These are phyloP conservation scores for Eleginops maclovinus DNA, from an alignment of 2,113 vertebrate genomes.

Conservation along the genomic window DNA sequence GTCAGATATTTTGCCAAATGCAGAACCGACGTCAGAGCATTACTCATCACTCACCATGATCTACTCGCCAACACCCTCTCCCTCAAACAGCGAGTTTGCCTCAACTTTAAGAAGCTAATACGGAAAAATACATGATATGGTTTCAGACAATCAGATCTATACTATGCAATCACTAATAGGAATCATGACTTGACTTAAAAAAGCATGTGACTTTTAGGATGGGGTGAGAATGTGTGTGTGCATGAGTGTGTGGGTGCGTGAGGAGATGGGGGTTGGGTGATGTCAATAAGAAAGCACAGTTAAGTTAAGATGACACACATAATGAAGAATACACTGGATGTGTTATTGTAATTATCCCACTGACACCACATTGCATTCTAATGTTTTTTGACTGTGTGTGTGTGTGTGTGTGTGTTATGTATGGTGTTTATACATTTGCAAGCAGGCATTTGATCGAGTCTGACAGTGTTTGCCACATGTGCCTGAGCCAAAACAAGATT, in stretches of 20 bases:
- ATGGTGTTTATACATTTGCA: slow-evolving; percentile 30
- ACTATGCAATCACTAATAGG: slow-evolving; percentile 58
- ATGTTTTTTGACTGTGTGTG: slow-evolving; percentile 75
- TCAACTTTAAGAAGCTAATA: slow-evolving; percentile 62
- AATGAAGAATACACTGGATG: slow-evolving; percentile 78
- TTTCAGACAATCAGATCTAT: slow-evolving; percentile 58
- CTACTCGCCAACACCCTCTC: slow-evolving; percentile 54
- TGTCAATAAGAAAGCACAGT: slow-evolving; percentile 49
- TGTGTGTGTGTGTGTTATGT: neutral
- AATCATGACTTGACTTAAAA: slow-evolving; percentile 55
- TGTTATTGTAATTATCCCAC: slow-evolving; percentile 78
- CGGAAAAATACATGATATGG: slow-evolving; percentile 36
- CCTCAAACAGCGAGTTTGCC: slow-evolving; percentile 33
- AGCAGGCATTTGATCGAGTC: slow-evolving; percentile 17
- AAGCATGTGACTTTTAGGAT: slow-evolving; percentile 24
- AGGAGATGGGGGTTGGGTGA: neutral
- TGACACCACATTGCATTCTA: slow-evolving; percentile 57
- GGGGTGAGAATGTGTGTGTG: slow-evolving; percentile 24
- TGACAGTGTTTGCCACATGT: slow-evolving; percentile 46
- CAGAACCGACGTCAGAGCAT: slow-evolving; percentile 52
- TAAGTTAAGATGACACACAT: slow-evolving; percentile 78
- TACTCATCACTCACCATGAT: slow-evolving; percentile 59
- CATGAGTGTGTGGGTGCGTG: slow-evolving; percentile 34
- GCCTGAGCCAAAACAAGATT: slow-evolving; percentile 20
- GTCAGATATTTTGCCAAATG: slow-evolving; percentile 56